Evolutionary conservation across 1,140 invertebrate species (phyloP), one percentile per base, ranked within the genome.

Genomic region (Drosophila punjabiensis): DNA sequence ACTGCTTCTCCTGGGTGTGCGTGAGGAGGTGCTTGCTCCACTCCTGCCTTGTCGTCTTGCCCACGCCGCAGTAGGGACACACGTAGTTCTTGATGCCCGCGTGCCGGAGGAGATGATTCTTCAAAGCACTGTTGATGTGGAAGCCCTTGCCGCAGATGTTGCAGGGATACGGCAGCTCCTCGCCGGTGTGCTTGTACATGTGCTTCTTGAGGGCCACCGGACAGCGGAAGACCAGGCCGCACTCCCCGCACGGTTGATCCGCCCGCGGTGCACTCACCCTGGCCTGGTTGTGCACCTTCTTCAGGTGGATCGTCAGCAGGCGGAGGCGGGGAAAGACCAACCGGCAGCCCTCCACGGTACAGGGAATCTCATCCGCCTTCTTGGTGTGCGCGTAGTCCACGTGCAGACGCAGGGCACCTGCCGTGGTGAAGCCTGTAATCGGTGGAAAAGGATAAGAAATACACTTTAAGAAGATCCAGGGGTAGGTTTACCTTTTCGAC

Each of bases 111-210:
- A 93, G 63, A 75, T 93, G 92, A 52, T 92, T 89, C 50, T 93
- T 93, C 0, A 93, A 61, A 0, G 86, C 86, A 37, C 86, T 90
- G 9, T 93, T 93, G 0, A 91, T 86, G 20, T 88, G 81, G 33
- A 93, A 93, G 33, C 81, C 83, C 64, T 93, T 92, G 52, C 94
- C 94, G 74, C 94, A 95, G 2, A 94, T 94, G 59, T 95, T 94
- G 69, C 95, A 95, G 0, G 94, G 93, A 64, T 94, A 95, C 2
- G 94, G 94, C 47, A 94, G 93, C 82, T 95, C 94, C 14, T 94
- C 93, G 4, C 94, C 94, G 47, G 84, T 90, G 43, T 95, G 94
- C 11, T 94, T 95, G 45, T 94, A 94, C 66, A 94, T 94, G 70
- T 95, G 95, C 52, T 95, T 93, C 59, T 93, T 93, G 0, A 93